Conservation (phyloP, 2,797 vertebrate species). For the Gallinago solitaria region DNA sequence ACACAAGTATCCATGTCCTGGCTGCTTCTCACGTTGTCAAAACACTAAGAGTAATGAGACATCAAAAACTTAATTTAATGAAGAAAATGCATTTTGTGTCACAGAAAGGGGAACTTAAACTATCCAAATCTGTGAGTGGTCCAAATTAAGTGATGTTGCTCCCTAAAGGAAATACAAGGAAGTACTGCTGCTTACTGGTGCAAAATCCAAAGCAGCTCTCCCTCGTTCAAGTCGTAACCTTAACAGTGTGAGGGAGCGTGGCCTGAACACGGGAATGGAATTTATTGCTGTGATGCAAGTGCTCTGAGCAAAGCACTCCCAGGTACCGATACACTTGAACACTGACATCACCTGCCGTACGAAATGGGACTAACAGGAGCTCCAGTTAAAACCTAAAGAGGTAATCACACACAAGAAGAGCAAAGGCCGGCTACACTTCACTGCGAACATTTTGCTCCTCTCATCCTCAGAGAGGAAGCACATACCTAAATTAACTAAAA, state of each 20-base stretch:
- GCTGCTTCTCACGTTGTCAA: not conserved
- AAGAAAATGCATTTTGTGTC: not conserved
- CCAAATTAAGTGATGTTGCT: not conserved
- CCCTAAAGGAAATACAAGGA: conserved; percentile 3
- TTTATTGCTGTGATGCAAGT: conserved; percentile 27
- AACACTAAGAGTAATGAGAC: not conserved
- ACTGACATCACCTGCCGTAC: not conserved
- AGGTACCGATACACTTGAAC: conserved; percentile 1
- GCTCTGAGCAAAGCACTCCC: conserved; percentile 11
- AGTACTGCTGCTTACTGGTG: not conserved
- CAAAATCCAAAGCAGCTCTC: not conserved
- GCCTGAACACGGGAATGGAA: not conserved
- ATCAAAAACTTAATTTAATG: not conserved
- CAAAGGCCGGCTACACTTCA: not conserved
- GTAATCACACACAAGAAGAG: not conserved
- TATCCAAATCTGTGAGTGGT: not conserved
- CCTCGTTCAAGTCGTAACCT: not conserved
- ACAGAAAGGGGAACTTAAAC: not conserved
- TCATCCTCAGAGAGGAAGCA: not conserved
- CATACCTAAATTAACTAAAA: not conserved
- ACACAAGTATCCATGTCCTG: not conserved
- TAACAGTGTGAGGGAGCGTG: not conserved
- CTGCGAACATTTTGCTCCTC: not conserved
- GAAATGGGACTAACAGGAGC: not conserved
- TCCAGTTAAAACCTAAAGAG: not conserved